Percentiles rank a stretch among this genome's conserved stretches.
phyloP scores from a whole-genome alignment of 2,888 invertebrate species.

The Mesorhabditis sp. region DNA sequence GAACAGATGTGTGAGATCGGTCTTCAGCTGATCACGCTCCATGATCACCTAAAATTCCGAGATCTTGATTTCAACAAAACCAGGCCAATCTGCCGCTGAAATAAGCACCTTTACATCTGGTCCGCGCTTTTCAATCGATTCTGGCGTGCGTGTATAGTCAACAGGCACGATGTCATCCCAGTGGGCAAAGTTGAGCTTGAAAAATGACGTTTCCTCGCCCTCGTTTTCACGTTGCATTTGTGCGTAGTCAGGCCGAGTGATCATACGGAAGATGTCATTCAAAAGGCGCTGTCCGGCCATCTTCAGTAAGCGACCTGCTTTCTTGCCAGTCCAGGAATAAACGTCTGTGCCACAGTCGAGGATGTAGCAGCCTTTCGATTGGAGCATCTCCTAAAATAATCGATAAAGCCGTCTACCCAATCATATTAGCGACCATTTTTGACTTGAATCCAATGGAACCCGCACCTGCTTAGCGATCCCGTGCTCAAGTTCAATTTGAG shows the following conservation, averaged over 20 bases:
- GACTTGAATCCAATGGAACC: slow-evolving; percentile 8
- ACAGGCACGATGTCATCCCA: slow-evolving; percentile 99
- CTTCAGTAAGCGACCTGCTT: slow-evolving; percentile 74
- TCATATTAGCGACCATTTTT: slow-evolving; percentile 26
- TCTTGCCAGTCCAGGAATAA: slow-evolving; percentile 79
- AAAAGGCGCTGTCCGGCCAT: slow-evolving; percentile 55
- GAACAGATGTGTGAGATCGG: slow-evolving; percentile 90
- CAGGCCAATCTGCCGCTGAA: background rate
- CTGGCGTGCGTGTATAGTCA: slow-evolving; percentile 95
- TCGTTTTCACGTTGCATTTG: slow-evolving; percentile 65
- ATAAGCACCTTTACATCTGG: slow-evolving; percentile 75
- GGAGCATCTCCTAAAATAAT: slow-evolving; percentile 69
- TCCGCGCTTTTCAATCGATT: slow-evolving; percentile 90
- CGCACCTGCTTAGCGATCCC: slow-evolving; percentile 35
- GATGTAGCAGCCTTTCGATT: slow-evolving; percentile 89
- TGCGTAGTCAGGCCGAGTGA: slow-evolving; percentile 77
- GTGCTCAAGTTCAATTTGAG: slow-evolving; percentile 69
- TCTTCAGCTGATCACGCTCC: slow-evolving; percentile 67
- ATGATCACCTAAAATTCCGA: slow-evolving; percentile 65
- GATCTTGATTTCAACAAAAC: background rate
- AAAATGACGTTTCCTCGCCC: slow-evolving; percentile 68
- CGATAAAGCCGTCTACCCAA: slow-evolving; percentile 65
- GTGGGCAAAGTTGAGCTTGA: slow-evolving; percentile 90
- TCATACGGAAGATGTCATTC: slow-evolving; percentile 85
- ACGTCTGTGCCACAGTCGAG: slow-evolving; percentile 78